Conservation (phyloP, 1,140 invertebrate species). For the Temnothorax nylanderi region DNA sequence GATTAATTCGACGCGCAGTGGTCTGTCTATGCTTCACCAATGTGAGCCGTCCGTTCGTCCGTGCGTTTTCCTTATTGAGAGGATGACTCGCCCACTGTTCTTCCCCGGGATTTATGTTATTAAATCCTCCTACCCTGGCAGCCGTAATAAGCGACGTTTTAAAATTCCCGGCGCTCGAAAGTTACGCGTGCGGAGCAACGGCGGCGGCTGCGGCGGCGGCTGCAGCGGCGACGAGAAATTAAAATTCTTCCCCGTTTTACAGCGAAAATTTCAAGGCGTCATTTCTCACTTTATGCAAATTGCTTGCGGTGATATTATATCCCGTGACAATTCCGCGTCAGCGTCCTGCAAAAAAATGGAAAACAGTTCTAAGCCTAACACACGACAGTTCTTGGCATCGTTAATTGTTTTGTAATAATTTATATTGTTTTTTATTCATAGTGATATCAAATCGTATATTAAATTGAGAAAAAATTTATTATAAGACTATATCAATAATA, state of each 20-base stretch:
- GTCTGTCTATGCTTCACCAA: slow-evolving; percentile 1
- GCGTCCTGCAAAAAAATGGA: neutral
- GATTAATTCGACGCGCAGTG: slow-evolving; percentile 40
- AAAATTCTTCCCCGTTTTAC: slow-evolving; percentile 38
- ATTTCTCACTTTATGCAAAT: slow-evolving; percentile 48
- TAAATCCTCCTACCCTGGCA: neutral
- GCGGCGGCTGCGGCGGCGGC: neutral
- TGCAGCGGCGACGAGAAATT: neutral
- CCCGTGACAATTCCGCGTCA: neutral
- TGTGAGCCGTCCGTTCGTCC: neutral
- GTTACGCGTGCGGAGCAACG: slow-evolving; percentile 11
- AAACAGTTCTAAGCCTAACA: neutral
- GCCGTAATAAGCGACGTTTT: slow-evolving; percentile 26
- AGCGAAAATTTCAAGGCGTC: slow-evolving; percentile 29
- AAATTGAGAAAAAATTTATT: neutral
- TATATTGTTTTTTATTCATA: neutral
- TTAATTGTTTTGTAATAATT: neutral
- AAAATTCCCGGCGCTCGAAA: slow-evolving; percentile 22
- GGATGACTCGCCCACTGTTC: neutral
- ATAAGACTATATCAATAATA: neutral
- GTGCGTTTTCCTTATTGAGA: slow-evolving; percentile 37
- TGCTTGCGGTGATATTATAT: slow-evolving; percentile 15
- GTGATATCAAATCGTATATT: neutral
- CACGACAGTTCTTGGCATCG: neutral
- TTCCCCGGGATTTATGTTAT: slow-evolving; percentile 22